These are phyloP conservation scores for Muscicapa striata DNA, from an alignment of 2,797 vertebrate species.

Conservation along the genomic window DNA sequence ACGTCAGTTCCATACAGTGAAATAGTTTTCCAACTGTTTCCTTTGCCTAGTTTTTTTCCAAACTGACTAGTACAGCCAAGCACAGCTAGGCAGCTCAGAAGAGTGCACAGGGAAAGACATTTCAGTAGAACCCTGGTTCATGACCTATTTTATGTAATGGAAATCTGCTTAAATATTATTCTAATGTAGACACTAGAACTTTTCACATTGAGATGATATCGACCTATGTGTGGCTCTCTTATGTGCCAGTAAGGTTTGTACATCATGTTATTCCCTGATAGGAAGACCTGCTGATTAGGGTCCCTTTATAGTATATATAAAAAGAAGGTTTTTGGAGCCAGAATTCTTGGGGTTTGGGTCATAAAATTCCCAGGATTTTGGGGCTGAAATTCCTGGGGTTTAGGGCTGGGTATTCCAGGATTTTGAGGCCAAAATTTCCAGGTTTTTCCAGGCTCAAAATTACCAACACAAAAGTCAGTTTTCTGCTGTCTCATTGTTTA, in stretches of 20 bases:
- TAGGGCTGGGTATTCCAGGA: too few species aligned
- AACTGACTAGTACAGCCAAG: neutral
- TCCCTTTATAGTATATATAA: too few species aligned
- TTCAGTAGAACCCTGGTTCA: neutral
- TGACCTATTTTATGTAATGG: neutral
- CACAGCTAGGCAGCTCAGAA: neutral
- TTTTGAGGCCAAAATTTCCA: too few species aligned
- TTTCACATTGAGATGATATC: neutral
- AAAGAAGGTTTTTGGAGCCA: too few species aligned
- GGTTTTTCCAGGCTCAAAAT: neutral
- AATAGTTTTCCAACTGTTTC: neutral
- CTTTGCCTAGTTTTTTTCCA: slow-evolving; percentile 16
- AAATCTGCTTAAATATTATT: neutral
- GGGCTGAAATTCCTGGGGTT: too few species aligned
- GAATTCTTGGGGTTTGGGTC: too few species aligned
- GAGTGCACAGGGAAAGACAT: neutral
- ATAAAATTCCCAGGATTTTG: too few species aligned
- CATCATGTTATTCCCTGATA: neutral
- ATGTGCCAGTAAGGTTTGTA: neutral
- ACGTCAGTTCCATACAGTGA: neutral
- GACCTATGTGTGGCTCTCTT: neutral
- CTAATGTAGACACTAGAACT: neutral
- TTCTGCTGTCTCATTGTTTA: neutral
- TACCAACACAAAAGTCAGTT: neutral
- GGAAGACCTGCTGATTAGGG: too few species aligned